Base-by-base conservation (phyloP, 2,113 vertebrate genomes). In the Vicugna pacos region DNA sequence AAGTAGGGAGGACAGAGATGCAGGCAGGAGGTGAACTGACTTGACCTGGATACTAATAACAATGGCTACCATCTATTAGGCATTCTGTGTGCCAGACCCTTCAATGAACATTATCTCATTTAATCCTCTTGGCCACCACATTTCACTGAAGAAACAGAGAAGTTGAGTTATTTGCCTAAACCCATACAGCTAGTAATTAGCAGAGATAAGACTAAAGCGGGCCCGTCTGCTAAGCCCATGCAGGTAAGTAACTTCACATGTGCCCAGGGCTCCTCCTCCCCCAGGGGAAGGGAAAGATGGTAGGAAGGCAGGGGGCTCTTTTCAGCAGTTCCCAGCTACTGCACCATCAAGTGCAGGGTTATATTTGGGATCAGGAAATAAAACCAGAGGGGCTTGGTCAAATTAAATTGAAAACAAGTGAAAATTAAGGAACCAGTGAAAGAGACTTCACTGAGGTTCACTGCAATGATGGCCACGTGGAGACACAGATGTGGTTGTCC, bases 21-120 rank as follows among this genome's bases (percentile, higher is more conserved):
- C 32, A 35, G 42, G 65, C 58, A 28, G 60, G 64, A 65, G 32
- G 58, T 5, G 35, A 56, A 8, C 48, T 13, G n/a, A 22, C 22
- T 8, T 52, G 52, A 48, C 60, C 12, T 52, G 58, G 30, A 26
- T 0, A 38, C 69, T 73, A 16, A 6, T 12, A 12, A 13, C 20
- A 1, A 5, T 0, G 7, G 22, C 56, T 14, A 1, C 62, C 28
- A n/a, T 8, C 16, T 13, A 32, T 0, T 12, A 58, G 60, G n/a
- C 52, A 11, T 8, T 60, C 35, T 22, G 19, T 13, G 14, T 30
- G 24, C 35, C 84, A 35, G 46, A n/a, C 58, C 7, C 56, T 2
- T 35, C 28, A 1, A 28, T 32, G 58, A 11, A 92, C 15, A 12
- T 62, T 12, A 42, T 13, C 32, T 72, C 60, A 3, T 19, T 35